Conservation (phyloP, 1,140 invertebrate species). For the Mizuhopecten yessoensis region DNA sequence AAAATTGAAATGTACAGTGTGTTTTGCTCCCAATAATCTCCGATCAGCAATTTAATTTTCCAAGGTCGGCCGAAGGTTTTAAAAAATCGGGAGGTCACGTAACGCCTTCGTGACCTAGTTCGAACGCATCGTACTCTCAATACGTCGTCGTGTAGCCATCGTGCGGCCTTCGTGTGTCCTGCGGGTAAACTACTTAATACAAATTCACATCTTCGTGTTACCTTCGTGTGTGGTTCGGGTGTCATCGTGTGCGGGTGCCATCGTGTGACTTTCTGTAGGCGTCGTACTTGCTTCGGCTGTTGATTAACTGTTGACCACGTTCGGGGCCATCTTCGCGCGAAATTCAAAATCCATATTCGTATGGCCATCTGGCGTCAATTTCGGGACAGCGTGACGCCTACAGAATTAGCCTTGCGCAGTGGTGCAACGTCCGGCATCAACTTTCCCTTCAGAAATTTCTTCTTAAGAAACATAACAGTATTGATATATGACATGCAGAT, state of each 20-base stretch:
- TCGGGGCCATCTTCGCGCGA: constrained; percentile 58
- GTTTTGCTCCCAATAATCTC: too few relatives aligned
- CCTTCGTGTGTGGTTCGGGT: constrained; percentile 26
- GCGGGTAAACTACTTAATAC: background rate
- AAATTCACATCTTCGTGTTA: too few relatives aligned
- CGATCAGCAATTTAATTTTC: too few relatives aligned
- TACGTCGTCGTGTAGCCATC: constrained; percentile 44
- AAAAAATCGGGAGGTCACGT: background rate
- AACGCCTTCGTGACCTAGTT: background rate
- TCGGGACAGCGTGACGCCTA: constrained; percentile 60
- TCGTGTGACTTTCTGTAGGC: constrained; percentile 48
- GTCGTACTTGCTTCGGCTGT: constrained; percentile 56
- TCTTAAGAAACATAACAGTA: too few relatives aligned
- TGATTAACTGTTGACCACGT: constrained; percentile 50
- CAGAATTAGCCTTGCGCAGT: too few relatives aligned
- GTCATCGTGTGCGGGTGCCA: constrained; percentile 44
- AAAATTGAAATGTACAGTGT: too few relatives aligned
- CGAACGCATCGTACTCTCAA: constrained; percentile 43
- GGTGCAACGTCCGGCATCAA: too few relatives aligned
- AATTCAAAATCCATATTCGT: constrained; percentile 61
- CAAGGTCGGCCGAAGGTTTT: background rate
- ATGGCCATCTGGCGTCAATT: constrained; percentile 53
- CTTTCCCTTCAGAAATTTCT: too few relatives aligned
- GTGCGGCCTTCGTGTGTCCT: constrained; percentile 29
- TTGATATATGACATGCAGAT: too few relatives aligned